Conservation (phyloP, 2,797 vertebrate genomes). For the Lacerta agilis region DNA sequence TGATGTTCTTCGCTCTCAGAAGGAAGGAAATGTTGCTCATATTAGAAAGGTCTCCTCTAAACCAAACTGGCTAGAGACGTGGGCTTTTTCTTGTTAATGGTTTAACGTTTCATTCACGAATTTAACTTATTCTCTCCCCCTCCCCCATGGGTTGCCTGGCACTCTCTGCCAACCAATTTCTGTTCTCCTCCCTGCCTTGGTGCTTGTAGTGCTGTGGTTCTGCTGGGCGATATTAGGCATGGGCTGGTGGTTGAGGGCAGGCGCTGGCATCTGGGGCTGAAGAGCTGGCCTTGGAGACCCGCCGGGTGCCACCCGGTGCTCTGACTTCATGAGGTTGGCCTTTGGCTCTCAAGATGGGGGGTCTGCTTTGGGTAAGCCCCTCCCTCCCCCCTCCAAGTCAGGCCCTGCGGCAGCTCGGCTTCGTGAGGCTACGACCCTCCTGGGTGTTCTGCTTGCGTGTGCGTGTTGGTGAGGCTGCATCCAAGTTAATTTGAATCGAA, state of each 20-base stretch:
- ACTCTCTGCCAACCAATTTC: neutral
- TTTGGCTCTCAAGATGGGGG: too few relatives aligned
- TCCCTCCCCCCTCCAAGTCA: neutral
- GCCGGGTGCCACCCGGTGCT: neutral
- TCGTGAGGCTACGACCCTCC: accelerated
- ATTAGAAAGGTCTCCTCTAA: neutral
- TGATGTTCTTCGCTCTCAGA: neutral
- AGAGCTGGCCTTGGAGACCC: neutral
- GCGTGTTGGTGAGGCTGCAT: neutral
- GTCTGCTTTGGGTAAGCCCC: neutral
- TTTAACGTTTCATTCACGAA: neutral
- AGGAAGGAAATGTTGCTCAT: neutral
- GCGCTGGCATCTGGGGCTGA: neutral
- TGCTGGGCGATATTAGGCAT: neutral
- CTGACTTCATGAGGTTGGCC: too few relatives aligned
- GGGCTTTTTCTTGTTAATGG: neutral
- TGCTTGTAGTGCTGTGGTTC: neutral
- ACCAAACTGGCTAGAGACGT: neutral
- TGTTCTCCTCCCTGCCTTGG: neutral
- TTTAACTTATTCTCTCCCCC: neutral
- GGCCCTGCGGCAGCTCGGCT: neutral
- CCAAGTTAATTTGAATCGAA: neutral
- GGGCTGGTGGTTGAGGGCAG: neutral
- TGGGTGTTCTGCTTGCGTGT: neutral
- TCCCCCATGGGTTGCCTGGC: neutral